Conservation (phyloP, 2,113 vertebrate genomes). For the Ciconia boyciana region DNA sequence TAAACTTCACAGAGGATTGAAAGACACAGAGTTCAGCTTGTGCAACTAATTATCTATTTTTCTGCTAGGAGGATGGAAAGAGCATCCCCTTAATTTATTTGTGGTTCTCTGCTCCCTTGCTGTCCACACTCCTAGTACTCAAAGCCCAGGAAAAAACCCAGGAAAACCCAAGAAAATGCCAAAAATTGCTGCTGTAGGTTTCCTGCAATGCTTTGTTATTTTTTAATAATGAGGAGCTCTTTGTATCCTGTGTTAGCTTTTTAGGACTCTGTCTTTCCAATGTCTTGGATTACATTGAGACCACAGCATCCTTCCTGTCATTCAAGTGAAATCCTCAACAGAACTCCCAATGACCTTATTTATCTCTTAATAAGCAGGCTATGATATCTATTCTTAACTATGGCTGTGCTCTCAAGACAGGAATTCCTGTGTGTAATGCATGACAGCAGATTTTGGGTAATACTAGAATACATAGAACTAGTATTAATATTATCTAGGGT, state of each 20-base stretch:
- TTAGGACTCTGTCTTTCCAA: neutral
- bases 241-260: neutral
- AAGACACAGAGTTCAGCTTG: neutral
- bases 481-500: neutral
- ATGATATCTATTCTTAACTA: neutral
- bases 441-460: neutral
- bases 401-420: neutral
- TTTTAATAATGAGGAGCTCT: neutral
- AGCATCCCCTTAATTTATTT: neutral
- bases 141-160: neutral
- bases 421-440: neutral
- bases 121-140: neutral
- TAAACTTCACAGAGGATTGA: neutral
- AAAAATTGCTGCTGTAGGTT: neutral
- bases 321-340: constrained; percentile 9
- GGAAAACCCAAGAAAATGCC: neutral
- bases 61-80: neutral
- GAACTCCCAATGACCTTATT: neutral
- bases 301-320: constrained; percentile 27
- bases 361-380: neutral
- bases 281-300: neutral
- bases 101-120: neutral
- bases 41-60: neutral
- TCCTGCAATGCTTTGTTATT: neutral
- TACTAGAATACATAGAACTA: neutral